Evolutionary conservation across 2,888 invertebrate species (phyloP).

Genomic region (Phortica okadai): DNA sequence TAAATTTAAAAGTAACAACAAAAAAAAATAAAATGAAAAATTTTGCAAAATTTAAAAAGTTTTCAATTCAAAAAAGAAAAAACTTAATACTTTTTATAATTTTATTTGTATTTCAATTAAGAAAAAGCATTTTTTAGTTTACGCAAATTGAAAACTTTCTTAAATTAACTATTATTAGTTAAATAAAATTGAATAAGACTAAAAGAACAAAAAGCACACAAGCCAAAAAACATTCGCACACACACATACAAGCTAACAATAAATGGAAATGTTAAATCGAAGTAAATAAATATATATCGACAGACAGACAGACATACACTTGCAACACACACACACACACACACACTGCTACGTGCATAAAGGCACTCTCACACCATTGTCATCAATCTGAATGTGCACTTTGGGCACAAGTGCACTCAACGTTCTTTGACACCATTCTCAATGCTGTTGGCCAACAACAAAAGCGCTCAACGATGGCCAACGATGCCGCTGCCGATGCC

Average conservation of each 20-base stretch:
- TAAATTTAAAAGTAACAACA: slow-evolving; percentile 49
- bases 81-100: slow-evolving; percentile 21
- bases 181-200: slow-evolving; percentile 20
- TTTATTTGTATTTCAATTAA: not conserved
- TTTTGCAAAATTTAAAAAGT: too few relatives aligned
- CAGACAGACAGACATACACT: not conserved
- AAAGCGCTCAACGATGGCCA: not conserved
- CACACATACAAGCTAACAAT: not conserved
- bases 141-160: not conserved
- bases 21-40: slow-evolving; percentile 42
- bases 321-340: not conserved
- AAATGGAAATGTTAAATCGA: too few relatives aligned
- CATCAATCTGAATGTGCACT: not conserved
- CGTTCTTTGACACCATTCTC: slow-evolving; percentile 67
- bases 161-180: slow-evolving; percentile 33
- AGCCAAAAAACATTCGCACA: not conserved
- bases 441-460: not conserved
- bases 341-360: too few relatives aligned
- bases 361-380: too few relatives aligned
- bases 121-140: not conserved
- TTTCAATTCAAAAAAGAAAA: too few relatives aligned
- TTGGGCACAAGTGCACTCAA: slow-evolving; percentile 57
- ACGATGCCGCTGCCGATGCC: slow-evolving; percentile 33
- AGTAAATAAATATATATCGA: slow-evolving; percentile 2
- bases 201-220: too few relatives aligned